Conservation (phyloP, 2,888 invertebrate genomes). For the Azorinus chamasolen region DNA sequence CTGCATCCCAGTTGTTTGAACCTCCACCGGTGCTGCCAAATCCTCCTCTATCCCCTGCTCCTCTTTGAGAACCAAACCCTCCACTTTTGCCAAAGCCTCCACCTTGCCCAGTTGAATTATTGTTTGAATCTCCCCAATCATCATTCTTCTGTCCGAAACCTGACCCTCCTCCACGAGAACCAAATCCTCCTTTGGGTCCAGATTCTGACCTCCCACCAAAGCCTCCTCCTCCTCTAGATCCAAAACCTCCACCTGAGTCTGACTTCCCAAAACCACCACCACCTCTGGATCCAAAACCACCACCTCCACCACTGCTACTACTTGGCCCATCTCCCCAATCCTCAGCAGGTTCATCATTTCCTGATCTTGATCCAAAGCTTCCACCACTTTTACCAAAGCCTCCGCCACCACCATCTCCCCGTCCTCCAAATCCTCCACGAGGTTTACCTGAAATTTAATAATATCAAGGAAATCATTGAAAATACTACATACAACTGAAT, state of each 20-base stretch:
- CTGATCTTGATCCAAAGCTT: conserved; percentile 1
- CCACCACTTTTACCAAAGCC: conserved; percentile 34
- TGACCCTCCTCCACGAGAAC: conserved; percentile 17
- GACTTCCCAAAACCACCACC: conserved; percentile 53
- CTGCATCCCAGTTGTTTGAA: conserved; percentile 56
- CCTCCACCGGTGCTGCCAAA: conserved; percentile 18
- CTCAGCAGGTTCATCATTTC: too few relatives aligned
- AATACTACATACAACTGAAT: too few relatives aligned
- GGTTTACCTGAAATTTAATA: conserved; percentile 7
- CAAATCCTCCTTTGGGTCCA: conserved; percentile 33
- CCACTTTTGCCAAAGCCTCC: conserved; percentile 19
- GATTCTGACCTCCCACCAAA: conserved; percentile 19
- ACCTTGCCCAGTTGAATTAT: conserved; percentile 9
- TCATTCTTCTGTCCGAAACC: conserved; percentile 17
- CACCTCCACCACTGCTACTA: conserved; percentile 11
- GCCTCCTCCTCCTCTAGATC: conserved; percentile 18
- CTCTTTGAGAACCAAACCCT: conserved; percentile 23
- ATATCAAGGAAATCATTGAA: too few relatives aligned
- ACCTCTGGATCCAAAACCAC: conserved; percentile 41
- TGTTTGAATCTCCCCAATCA: conserved; percentile 29
- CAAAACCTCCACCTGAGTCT: conserved; percentile 14
- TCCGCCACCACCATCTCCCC: conserved; percentile 16
- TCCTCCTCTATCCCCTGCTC: conserved; percentile 17
- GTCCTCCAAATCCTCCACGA: conserved; percentile 7
- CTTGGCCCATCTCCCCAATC: conserved; percentile 36